A percentile compares a stretch with the other conserved stretches of the same genome.
These are phyloP conservation scores for Choreutis nemorana DNA, from an alignment of 2,888 invertebrate species.

Conservation along the genomic window DNA sequence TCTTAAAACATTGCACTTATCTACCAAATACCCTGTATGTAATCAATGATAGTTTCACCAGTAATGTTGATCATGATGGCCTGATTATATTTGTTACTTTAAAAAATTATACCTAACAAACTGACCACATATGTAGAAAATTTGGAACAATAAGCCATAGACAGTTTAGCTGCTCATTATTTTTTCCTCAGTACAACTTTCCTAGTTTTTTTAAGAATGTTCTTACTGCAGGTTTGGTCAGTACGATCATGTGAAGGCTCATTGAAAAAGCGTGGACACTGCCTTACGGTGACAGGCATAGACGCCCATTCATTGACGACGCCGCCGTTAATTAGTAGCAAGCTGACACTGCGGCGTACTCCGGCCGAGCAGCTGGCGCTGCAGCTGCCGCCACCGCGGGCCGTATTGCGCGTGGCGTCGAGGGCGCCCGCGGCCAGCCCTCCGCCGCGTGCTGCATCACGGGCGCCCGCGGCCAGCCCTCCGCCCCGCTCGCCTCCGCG, in stretches of 20 bases:
- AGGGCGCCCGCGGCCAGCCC: slow-evolving; percentile 23
- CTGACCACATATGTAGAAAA: no score
- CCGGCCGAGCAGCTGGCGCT: slow-evolving; percentile 28
- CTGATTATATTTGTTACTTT: no score
- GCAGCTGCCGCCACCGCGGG: slow-evolving; percentile 37
- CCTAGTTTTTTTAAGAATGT: background rate
- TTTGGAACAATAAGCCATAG: no score
- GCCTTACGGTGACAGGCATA: slow-evolving; percentile 31
- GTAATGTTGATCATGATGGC: no score
- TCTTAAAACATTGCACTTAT: no score
- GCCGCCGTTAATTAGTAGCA: slow-evolving; percentile 32
- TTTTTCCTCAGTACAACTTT: no score
- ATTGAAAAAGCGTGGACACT: slow-evolving; percentile 47
- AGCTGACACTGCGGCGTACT: slow-evolving; percentile 38
- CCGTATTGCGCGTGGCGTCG: slow-evolving; percentile 47
- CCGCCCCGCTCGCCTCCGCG: slow-evolving; percentile 36
- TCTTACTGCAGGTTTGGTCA: slow-evolving; percentile 40
- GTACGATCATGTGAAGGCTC: slow-evolving; percentile 52
- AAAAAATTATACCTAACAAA: no score
- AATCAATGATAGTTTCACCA: no score
- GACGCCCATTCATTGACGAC: slow-evolving; percentile 39
- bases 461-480: slow-evolving; percentile 21
- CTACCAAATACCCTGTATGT: no score
- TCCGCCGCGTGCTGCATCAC: slow-evolving; percentile 6
- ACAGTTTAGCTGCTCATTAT: no score